phyloP scores from a whole-genome alignment of 2,888 invertebrate genomes.

The Odontocolon sp. region DNA sequence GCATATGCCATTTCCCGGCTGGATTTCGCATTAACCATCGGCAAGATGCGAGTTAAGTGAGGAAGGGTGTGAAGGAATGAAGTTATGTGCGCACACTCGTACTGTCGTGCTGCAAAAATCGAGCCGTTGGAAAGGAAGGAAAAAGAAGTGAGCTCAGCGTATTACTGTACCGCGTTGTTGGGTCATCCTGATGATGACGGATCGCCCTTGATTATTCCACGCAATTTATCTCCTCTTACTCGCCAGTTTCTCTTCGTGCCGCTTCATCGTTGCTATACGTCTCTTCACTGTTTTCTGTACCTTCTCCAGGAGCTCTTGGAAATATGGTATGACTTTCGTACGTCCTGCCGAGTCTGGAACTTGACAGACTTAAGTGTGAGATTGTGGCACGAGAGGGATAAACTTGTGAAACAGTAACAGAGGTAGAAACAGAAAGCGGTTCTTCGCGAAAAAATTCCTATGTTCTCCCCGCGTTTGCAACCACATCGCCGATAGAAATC shows the following conservation, averaged over 20 bases:
- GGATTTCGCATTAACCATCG: slow-evolving; percentile 3
- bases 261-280: neutral
- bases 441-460: slow-evolving; percentile 5
- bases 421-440: neutral
- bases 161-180: slow-evolving; percentile 42
- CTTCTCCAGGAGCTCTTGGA: too few relatives aligned
- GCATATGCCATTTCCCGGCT: too few relatives aligned
- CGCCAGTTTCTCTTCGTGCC: neutral
- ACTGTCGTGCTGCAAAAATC: neutral
- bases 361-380: neutral
- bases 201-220: slow-evolving; percentile 70
- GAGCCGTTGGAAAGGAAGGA: neutral
- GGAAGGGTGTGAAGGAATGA: too few relatives aligned
- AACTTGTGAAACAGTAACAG: too few relatives aligned
- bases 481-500: slow-evolving; percentile 43
- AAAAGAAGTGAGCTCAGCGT: slow-evolving; percentile 25
- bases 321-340: too few relatives aligned
- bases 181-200: slow-evolving; percentile 70
- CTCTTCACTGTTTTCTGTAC: neutral
- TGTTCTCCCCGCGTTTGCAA: neutral
- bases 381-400: neutral
- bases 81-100: slow-evolving; percentile 24
- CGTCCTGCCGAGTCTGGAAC: too few relatives aligned
- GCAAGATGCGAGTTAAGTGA: neutral
- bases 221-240: slow-evolving; percentile 67